Percentiles rank a stretch among this genome's conserved stretches.
phyloP scores from a whole-genome alignment of 2,113 vertebrate genomes.

The Neofelis nebulosa region DNA sequence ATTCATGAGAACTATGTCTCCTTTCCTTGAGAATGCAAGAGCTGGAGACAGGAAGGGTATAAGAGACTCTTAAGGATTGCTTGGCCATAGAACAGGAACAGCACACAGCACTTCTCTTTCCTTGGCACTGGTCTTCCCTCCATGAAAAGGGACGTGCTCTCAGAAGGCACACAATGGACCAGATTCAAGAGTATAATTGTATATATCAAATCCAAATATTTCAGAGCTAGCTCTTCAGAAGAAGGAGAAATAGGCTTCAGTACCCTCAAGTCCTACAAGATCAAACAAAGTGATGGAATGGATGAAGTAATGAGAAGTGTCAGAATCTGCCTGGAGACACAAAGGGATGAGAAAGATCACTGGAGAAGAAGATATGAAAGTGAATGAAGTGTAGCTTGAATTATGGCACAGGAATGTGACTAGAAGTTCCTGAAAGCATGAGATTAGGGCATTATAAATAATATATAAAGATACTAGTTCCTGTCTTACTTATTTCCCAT shows the following conservation, averaged over 20 bases:
- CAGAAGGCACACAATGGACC: not conserved
- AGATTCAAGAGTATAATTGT: not conserved
- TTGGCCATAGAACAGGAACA: not conserved
- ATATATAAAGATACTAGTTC: not conserved
- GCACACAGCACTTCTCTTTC: not conserved
- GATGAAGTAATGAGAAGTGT: not conserved
- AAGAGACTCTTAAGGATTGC: not conserved
- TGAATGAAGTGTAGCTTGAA: not conserved
- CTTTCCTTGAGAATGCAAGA: not conserved
- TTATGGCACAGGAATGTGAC: not conserved
- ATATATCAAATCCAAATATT: not conserved
- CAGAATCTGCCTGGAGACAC: not conserved
- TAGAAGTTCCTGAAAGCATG: not conserved
- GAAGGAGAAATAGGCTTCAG: not conserved
- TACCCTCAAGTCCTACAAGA: not conserved
- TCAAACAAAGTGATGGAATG: not conserved
- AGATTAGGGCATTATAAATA: not conserved
- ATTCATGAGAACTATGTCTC: not conserved
- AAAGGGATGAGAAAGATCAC: not conserved
- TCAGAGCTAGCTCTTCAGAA: not conserved
- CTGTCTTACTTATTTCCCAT: not conserved
- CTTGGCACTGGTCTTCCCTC: too few species aligned
- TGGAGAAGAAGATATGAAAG: not conserved
- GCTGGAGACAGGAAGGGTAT: fast-evolving
- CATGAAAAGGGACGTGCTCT: not conserved